phyloP scores from a whole-genome alignment of 1,140 invertebrate genomes.

The Bombus superbus region DNA sequence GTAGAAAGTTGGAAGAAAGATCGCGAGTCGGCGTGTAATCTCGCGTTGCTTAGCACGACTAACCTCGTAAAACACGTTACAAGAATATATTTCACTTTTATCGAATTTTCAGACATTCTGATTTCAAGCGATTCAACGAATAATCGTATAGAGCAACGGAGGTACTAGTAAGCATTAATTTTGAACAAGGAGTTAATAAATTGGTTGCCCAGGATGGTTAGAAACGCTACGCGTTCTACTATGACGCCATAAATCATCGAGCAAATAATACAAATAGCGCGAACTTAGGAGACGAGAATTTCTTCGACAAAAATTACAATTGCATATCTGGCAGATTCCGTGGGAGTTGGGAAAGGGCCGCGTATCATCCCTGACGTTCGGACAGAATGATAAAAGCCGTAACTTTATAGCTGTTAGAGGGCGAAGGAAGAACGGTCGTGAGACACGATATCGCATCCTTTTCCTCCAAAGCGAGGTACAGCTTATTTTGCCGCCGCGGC shows the following conservation, averaged over 20 bases:
- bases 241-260: not conserved
- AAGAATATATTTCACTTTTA: no score
- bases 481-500: not conserved
- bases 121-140: no score
- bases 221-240: not conserved
- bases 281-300: not conserved
- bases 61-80: no score
- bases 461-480: not conserved
- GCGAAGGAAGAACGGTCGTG: not conserved
- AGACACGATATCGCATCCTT: constrained; percentile 8
- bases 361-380: constrained; percentile 3
- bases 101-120: no score
- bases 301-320: not conserved
- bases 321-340: not conserved
- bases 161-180: no score
- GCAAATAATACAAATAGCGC: not conserved
- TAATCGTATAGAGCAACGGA: no score
- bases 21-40: no score
- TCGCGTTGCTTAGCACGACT: no score
- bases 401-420: not conserved
- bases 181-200: not conserved
- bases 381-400: constrained; percentile 26
- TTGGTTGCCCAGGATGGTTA: not conserved
- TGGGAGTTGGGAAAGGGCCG: not conserved
- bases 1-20: no score